These are phyloP conservation scores for Bolinopsis microptera DNA, from an alignment of 37 sponge, comb jelly and placozoan species.

Conservation along the genomic window DNA sequence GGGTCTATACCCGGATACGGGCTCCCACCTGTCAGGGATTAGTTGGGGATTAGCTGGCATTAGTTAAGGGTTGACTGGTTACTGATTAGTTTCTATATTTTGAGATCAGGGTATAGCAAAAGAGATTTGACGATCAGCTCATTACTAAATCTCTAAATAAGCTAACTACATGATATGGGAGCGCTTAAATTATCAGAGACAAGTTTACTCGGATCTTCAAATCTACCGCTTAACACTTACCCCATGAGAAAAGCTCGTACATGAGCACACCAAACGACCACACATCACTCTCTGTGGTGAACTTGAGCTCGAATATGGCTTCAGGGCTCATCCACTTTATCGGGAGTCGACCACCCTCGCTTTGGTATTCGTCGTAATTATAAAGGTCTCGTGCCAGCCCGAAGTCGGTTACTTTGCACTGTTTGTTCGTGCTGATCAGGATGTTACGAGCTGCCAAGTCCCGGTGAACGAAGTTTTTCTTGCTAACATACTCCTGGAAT, in stretches of 20 bases:
- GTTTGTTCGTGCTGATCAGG: constrained; percentile 19
- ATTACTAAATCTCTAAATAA: too few species aligned
- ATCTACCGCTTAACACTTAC: too few species aligned
- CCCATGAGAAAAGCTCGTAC: constrained; percentile 55
- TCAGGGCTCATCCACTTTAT: constrained; percentile 59
- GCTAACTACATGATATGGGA: too few species aligned
- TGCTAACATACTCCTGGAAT: constrained; percentile 16
- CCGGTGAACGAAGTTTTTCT: constrained; percentile 43
- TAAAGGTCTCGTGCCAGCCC: constrained; percentile 56
- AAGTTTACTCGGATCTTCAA: too few species aligned
- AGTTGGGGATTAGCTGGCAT: too few species aligned
- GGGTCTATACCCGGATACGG: constrained; percentile 43
- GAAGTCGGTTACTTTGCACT: constrained; percentile 54
- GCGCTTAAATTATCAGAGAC: too few species aligned
- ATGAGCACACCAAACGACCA: not conserved
- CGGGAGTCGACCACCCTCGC: constrained; percentile 34
- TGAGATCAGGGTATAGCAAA: too few species aligned
- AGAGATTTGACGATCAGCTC: too few species aligned
- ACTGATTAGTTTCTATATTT: too few species aligned
- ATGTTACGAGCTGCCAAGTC: constrained; percentile 25
- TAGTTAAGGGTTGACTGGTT: too few species aligned
- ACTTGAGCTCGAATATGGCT: constrained; percentile 45
- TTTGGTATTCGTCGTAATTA: constrained; percentile 51
- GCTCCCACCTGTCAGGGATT: not conserved
- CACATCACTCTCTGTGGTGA: constrained; percentile 48